Base-by-base conservation (phyloP, 92 coral and sea anemone species). In the Virgularia gustaviana region DNA sequence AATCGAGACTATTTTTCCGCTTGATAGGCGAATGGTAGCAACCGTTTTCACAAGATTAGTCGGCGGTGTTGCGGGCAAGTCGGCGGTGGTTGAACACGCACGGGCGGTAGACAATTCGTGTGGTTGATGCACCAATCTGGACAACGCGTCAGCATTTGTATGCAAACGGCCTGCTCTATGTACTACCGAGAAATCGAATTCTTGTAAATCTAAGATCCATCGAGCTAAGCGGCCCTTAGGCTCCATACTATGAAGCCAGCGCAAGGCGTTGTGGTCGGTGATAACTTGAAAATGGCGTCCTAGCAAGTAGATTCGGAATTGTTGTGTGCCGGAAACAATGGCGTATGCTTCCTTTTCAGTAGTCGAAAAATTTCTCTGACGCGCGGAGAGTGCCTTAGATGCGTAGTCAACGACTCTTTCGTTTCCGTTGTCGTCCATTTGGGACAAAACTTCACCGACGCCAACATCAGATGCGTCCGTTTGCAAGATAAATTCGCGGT, bases 231-330 rank as follows among this genome's bases (percentile, higher is more conserved):
- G 39, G 16, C 76, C 60, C 30, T 70, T 70, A 4, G 76, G 76
- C 51, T 70, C 76, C 38, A 49, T 70, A 34, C 42, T 78, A 18
- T 78, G 65, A 4, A 78, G 45, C 78, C 78, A 78, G 6, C 57
- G 59, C 16, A 75, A 61, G 45, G 73, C 55, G 30, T 41, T 65
- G 44, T 78, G 82, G 33, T 78, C 75, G 0, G 82, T 65, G 0
- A 78, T 52, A 36, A 78, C 25, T 53, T 6, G 10, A 31, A 78
- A 78, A n/a, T 53, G 18, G 0, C 76, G 36, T 1, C 82, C 65
- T 10, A 78, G 39, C 1, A 65, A 33, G 41, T 54, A 78, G 7
- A 49, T 30, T 9, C 76, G 55, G 55, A 78, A 78, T 10, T 78
- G 57, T 54, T 54, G 64, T 0, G 57, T 54, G 56, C 66, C 76